These are phyloP conservation scores for Tragelaphus scriptus DNA, from an alignment of 2,113 vertebrate species.

Conservation along the genomic window DNA sequence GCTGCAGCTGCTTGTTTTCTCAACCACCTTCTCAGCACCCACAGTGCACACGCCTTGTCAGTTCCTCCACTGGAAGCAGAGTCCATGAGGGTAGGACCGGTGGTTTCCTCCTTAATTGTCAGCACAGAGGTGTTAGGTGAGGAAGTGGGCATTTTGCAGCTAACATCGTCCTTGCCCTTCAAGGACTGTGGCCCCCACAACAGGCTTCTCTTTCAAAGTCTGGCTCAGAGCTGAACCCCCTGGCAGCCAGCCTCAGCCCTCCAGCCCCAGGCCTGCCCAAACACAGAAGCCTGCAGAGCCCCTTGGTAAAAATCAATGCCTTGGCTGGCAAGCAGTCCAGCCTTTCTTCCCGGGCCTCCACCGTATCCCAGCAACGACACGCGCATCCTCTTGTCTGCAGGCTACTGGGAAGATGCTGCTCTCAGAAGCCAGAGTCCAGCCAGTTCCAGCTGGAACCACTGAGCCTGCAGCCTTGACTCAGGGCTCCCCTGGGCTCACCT, in stretches of 20 bases:
- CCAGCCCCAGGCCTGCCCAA: background rate
- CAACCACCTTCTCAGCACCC: background rate
- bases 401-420: constrained; percentile 11
- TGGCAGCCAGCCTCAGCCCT: background rate
- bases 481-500: background rate
- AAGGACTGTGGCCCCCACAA: background rate
- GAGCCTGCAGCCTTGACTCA: background rate
- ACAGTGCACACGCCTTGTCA: background rate
- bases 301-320: constrained; percentile 62
- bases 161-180: background rate
- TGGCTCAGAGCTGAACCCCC: background rate
- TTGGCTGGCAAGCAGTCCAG: constrained; percentile 23
- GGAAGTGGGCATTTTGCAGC: background rate
- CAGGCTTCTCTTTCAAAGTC: background rate
- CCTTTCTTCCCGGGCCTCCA: constrained; percentile 7
- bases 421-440: constrained; percentile 9
- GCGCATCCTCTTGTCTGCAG: constrained; percentile 7
- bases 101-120: too few species aligned
- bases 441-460: background rate
- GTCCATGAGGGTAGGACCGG: fast-evolving
- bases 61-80: fast-evolving
- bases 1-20: fast-evolving
- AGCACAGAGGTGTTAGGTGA: background rate
- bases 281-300: background rate
- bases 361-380: constrained; percentile 70